Base-by-base conservation (phyloP, 2,888 invertebrate genomes). In the Mantis religiosa region DNA sequence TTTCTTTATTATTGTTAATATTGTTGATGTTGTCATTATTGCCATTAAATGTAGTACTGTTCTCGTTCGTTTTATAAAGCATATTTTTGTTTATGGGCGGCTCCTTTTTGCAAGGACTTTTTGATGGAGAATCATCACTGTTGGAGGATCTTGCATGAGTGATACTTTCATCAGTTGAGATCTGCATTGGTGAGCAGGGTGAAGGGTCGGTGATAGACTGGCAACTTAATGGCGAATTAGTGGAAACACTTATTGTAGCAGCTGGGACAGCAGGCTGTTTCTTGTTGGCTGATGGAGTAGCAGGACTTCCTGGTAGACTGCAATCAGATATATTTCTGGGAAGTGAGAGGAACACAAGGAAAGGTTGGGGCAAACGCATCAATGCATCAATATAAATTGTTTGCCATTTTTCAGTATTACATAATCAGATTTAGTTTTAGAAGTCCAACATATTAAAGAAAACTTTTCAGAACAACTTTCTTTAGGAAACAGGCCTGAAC, bases 151-250 rank as follows among this genome's bases (percentile, higher is more conserved):
- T 81, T 54, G 89, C 87, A 15, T 82, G 81, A 25, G 81, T 82
- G 14, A 71, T 25, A 27, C 87, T 87, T 82, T 91, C 91, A 90
- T 94, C 94, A 4, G 93, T 93, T 91, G 94, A 94, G 6, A 94
- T 93, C 91, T 94, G 94, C 93, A 94, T 94, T 8, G 94, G 94
- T 28, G 94, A 94, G 28, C 93, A 93, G 91, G 91, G 94, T 93
- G 89, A 94, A 93, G 0, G 93, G 93, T 91, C 93, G 93, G 88
- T 89, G 47, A 47, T 93, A 7, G 89, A 89, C 25, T 89, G 87
- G 25, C 41, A 82, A 47, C 88, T 88, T 86, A 93, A 91, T 14
- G 54, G 54, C 12, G 94, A 94, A 91, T 93, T 93, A 28, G 92
- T 93, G 20, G 93, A 93, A 89, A 93, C 54, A 84, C 87, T 87